Evolutionary conservation across 2,888 invertebrate species (phyloP).

Genomic region (Acheta domesticus): DNA sequence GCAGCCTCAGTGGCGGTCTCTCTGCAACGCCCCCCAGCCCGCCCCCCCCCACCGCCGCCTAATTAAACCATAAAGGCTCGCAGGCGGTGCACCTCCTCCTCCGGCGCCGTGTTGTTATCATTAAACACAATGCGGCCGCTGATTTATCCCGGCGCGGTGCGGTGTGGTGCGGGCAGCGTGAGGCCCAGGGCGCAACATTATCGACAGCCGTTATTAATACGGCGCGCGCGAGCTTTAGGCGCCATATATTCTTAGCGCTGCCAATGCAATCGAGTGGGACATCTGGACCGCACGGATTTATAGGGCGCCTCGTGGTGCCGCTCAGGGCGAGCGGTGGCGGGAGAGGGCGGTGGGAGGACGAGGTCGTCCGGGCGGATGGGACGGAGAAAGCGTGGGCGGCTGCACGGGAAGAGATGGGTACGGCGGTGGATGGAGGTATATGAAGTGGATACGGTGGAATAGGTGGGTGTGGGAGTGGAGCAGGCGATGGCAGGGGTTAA

Average conservation of each 20-base stretch:
- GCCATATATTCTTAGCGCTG: background rate
- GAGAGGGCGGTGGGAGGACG: background rate
- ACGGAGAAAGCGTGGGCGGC: background rate
- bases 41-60: background rate
- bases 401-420: background rate
- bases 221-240: background rate
- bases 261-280: slow-evolving; percentile 7
- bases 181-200: background rate
- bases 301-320: background rate
- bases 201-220: slow-evolving; percentile 5
- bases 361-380: background rate
- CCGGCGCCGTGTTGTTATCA: background rate
- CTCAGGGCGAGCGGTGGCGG: background rate
- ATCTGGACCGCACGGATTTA: slow-evolving; percentile 7
- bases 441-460: too few species aligned
- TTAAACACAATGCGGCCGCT: background rate
- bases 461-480: too few species aligned
- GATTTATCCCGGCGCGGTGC: background rate
- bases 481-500: too few species aligned
- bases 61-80: background rate
- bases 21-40: too few species aligned
- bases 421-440: too few species aligned
- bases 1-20: too few species aligned
- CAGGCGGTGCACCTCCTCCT: background rate
- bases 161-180: background rate